Conservation (phyloP, 2,113 vertebrate genomes). For the Plecotus auritus region DNA sequence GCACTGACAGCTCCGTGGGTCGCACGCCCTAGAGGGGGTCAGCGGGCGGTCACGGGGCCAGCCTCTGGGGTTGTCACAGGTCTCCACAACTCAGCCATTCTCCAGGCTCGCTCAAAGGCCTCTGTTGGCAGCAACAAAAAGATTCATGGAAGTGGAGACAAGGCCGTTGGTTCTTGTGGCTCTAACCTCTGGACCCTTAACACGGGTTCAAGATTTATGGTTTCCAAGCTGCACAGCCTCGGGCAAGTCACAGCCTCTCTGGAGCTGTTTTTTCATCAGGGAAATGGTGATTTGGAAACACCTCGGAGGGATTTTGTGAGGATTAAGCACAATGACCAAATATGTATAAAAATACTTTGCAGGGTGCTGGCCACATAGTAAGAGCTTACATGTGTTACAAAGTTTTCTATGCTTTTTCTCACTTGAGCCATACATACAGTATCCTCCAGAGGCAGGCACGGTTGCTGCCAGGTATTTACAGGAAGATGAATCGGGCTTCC, state of each 20-base stretch:
- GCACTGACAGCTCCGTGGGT: not conserved
- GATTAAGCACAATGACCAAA: not conserved
- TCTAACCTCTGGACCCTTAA: constrained; percentile 62
- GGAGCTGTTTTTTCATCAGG: not conserved
- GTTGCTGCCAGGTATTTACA: not conserved
- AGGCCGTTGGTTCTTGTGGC: constrained; percentile 49
- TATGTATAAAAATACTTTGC: not conserved
- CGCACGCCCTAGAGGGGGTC: not conserved
- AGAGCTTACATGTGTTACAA: not conserved
- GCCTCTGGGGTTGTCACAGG: not conserved
- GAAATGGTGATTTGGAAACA: not conserved
- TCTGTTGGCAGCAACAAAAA: constrained; percentile 44
- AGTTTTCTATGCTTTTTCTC: not conserved
- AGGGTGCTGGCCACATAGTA: not conserved
- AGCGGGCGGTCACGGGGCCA: not conserved
- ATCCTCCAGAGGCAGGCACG: not conserved
- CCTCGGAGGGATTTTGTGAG: not conserved
- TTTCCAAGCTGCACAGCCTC: constrained; percentile 23
- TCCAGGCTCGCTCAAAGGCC: not conserved
- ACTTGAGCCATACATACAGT: accelerated
- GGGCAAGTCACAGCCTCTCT: constrained; percentile 17
- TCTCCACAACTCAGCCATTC: not conserved
- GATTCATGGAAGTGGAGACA: constrained; percentile 49
- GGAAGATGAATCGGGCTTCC: not conserved
- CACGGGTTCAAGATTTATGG: constrained; percentile 22